Evolutionary conservation across 2,113 vertebrate species (phyloP), one percentile per base, ranked within the genome.

Genomic region (Rhinichthys klamathensis): DNA sequence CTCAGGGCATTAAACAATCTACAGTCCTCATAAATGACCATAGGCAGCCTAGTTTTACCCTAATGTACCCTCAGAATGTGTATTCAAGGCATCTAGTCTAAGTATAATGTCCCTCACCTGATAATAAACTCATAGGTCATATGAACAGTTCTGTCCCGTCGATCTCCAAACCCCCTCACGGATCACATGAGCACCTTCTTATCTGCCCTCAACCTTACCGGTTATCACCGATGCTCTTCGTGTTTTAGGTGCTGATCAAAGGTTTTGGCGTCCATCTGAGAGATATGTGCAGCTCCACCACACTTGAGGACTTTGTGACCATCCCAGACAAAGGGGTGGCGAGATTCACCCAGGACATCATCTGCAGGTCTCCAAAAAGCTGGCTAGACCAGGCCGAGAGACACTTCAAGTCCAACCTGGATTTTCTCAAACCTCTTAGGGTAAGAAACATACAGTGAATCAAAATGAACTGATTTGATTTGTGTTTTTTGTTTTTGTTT

Each of bases 401-500:
- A 32, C 90, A 88, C 56, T 96, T 97, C 58, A 90, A 87, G 84
- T 89, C 89, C 81, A 96, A 97, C 87, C 82, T 97, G 91, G 93
- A 97, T 93, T 95, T 96, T 90, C 78, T 97, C 27, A 97, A 95
- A 87, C 96, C 96, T 2, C 72, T 97, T 61, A 90, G 90, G 93
- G 96, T 97, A 91, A 95, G 92, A 70, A 72, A 56, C 25, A 49
- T 32, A 65, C 3, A 81, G 25, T 18, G 13, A 32, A 56, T n/a
- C 8, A 44, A 23, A 44, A 41, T 23, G 2, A 49, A 67, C 23
- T 30, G 23, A 41, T 79, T 13, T 72, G 11, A 41, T 1, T 16
- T 41, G 21, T n/a, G n/a, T n/a, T n/a, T n/a, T n/a, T n/a, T n/a
- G n/a, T n/a, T n/a, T 44, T 27, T 27, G 6, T 38, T 38, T 38